A percentile compares a stretch with the other conserved stretches of the same genome.
Evolutionary conservation across 2,797 vertebrate genomes (phyloP).

Genomic region (Molossus molossus): DNA sequence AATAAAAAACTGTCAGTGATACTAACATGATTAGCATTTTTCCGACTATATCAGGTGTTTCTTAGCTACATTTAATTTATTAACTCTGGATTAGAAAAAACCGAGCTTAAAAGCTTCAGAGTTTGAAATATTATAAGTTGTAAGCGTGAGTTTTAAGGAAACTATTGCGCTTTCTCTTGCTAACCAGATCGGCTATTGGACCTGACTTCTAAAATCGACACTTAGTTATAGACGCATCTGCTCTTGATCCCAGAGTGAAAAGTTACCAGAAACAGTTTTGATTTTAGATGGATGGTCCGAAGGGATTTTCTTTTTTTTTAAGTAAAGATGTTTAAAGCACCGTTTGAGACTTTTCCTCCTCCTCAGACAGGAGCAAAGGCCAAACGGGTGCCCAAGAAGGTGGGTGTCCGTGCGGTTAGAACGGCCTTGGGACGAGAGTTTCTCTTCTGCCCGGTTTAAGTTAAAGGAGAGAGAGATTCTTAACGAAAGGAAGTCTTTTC

Average conservation of each 20-base stretch:
- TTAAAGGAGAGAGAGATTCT: slow-evolving; percentile 19
- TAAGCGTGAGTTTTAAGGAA: background rate
- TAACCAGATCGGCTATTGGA: background rate
- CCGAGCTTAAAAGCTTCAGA: slow-evolving; percentile 19
- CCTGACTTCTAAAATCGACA: background rate
- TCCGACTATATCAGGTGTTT: background rate
- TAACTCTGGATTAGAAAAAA: slow-evolving; percentile 35
- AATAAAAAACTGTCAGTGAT: background rate
- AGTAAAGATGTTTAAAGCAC: slow-evolving; percentile 17
- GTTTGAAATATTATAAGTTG: slow-evolving; percentile 15
- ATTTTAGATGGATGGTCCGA: slow-evolving; percentile 51
- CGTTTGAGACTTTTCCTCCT: slow-evolving; percentile 51
- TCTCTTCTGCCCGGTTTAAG: slow-evolving; percentile 29
- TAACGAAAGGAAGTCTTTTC: background rate
- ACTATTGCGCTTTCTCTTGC: background rate
- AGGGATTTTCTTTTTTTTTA: slow-evolving; percentile 25
- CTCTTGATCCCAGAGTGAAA: background rate
- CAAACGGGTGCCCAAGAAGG: background rate
- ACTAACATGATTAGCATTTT: background rate
- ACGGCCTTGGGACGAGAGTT: slow-evolving; percentile 1
- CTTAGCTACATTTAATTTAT: background rate
- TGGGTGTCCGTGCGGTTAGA: slow-evolving; percentile 13
- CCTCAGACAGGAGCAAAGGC: slow-evolving; percentile 33
- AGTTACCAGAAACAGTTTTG: slow-evolving; percentile 49
- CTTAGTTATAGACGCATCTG: background rate